phyloP scores from a whole-genome alignment of 2,113 vertebrate species.

The Pollimyrus isidori region DNA sequence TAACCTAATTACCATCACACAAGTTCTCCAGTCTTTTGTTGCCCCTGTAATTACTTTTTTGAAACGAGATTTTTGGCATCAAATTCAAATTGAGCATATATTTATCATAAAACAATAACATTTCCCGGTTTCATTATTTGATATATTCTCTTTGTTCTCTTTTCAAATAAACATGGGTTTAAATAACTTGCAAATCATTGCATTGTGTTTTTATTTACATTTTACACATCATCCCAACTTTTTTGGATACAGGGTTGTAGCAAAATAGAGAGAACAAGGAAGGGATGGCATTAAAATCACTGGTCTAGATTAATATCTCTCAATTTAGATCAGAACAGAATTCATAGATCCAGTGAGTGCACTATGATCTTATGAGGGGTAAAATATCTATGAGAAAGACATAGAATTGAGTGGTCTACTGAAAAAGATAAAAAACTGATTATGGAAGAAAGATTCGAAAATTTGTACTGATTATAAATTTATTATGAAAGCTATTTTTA shows the following conservation, averaged over 20 bases:
- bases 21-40: not conserved
- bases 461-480: not conserved
- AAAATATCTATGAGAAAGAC: not conserved
- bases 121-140: not conserved
- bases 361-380: slow-evolving; percentile 29
- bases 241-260: not conserved
- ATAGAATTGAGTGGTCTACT: not conserved
- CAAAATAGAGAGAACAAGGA: slow-evolving; percentile 30
- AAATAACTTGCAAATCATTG: not conserved
- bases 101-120: not conserved
- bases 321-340: not conserved
- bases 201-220: not conserved
- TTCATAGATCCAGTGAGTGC: not conserved
- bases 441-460: not conserved
- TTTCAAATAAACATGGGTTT: not conserved
- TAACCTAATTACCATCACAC: not conserved
- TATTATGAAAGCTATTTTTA: not conserved
- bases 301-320: not conserved
- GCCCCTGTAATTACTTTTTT: not conserved
- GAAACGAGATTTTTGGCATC: not conserved
- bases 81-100: not conserved
- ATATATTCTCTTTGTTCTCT: not conserved
- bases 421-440: not conserved
- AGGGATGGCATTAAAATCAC: not conserved
- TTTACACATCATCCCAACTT: not conserved